A percentile compares a stretch with the other conserved stretches of the same genome.
Evolutionary conservation across 2,113 vertebrate species (phyloP).

Genomic region (Chaenogobius annularis): DNA sequence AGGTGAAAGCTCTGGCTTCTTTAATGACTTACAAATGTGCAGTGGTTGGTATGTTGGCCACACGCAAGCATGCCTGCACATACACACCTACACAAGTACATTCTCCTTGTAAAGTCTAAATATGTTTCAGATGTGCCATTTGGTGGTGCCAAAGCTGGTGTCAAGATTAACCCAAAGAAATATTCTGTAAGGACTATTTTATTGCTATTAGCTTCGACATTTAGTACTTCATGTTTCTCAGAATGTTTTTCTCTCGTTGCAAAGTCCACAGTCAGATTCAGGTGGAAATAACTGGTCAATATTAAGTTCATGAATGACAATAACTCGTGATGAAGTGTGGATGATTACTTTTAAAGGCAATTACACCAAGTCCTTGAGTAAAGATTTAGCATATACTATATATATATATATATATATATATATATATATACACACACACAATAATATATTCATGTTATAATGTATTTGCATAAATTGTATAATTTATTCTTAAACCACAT

Average conservation of each 20-base stretch:
- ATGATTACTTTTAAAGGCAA: not conserved
- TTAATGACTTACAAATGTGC: constrained; percentile 99
- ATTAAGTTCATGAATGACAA: not conserved
- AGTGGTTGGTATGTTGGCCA: constrained; percentile 88
- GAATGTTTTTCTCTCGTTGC: no score
- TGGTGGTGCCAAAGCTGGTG: constrained; percentile 99
- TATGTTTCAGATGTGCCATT: constrained; percentile 93
- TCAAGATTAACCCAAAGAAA: constrained; percentile 96
- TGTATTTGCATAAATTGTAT: not conserved
- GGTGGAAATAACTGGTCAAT: not conserved
- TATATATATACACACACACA: no score
- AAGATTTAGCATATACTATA: no score
- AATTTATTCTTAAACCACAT: not conserved
- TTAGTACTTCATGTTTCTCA: not conserved
- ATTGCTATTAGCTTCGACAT: not conserved
- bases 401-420: no score
- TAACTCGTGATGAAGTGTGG: not conserved
- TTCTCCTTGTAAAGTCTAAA: constrained; percentile 3
- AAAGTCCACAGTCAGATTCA: not conserved
- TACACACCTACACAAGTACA: not conserved
- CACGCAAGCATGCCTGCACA: not conserved
- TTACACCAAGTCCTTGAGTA: not conserved
- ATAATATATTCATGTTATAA: not conserved
- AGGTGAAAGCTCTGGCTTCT: constrained; percentile 96
- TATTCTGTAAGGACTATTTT: constrained; percentile 87